Evolutionary conservation across 2,113 vertebrate species (phyloP), one percentile per base, ranked within the genome.

Genomic region (Lichenostomus cassidix): DNA sequence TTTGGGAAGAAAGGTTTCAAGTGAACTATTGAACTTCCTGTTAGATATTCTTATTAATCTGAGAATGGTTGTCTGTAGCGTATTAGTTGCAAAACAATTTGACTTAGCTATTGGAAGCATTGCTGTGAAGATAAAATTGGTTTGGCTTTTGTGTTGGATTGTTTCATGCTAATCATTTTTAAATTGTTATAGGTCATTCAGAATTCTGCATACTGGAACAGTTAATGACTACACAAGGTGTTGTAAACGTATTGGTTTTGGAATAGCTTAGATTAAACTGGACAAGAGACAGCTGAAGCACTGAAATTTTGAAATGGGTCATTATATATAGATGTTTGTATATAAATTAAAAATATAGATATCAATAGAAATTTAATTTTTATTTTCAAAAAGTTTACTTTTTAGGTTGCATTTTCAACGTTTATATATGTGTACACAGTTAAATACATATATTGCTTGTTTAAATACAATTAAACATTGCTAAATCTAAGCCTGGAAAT

Each of bases 171-270:
- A 84, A 71, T 75, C 0, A 41, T 91, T 70, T 86, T 33, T 13
- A 55, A 87, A 78, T 86, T 91, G 49, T 86, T 89, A 39, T 39
- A 94, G 47, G 79, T 85, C 39, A 52, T 79, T 93, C 63, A 90
- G 62, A 92, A 89, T 69, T 87, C 80, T 84, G 35, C 76, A 76
- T 28, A 42, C 49, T 84, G 83, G 74, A 76, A 92, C 47, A 60
- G 55, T 87, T 75, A 87, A 65, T 90, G 92, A 60, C 68, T 58
- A 46, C 42, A 71, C 19, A 68, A 84, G 39, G 76, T 92, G 67
- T 10, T 88, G 60, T 74, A 64, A 71, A 69, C 8, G 64, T 65
- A 69, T 1, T 1, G 2, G 65, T 89, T 90, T 23, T 64, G 70
- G 44, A 37, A 68, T 83, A 75, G 22, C 7, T 79, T 77, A 82